Evolutionary conservation across 2,888 invertebrate genomes (phyloP), one percentile per base, ranked within the genome.

Genomic region (Ichneumoninae sp.): DNA sequence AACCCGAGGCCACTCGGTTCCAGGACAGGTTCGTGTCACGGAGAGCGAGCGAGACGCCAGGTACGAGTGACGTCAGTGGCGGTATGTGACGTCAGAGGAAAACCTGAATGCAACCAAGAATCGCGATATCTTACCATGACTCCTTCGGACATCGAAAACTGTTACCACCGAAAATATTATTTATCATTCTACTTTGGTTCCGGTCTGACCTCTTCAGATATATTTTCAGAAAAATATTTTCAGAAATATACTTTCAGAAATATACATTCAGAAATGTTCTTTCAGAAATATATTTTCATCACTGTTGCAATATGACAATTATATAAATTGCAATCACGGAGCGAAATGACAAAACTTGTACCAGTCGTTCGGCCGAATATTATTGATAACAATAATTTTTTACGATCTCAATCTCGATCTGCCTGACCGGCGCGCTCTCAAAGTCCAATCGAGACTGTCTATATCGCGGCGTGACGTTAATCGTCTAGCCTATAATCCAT

Each of bases 41-140:
- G 60, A 19, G 22, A 30, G 40, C n/a, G 69, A 68, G 63, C 88
- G 86, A 79, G 88, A 86, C 85, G 83, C 87, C 90, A 90, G 90
- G 89, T 92, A 82, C 60, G 89, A 89, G 90, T 92, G 92, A 92
- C 92, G 92, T 92, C 92, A 91, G 88, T 85, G 84, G 86, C 87
- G 87, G 88, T 89, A 81, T 81, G 88, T 92, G 92, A 92, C 92
- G 92, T 92, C 91, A 91, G 88, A 88, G 88, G 50, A 85, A 86
- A 87, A 87, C 83, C 88, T 86, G 87, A 87, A 88, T 89, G 87
- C 87, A 81, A 66, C 75, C 13, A 60, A 30, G 66, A 79, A 70
- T 19, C 47, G 19, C 52, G 69, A 60, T 54, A 44, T 74, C n/a
- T 69, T 68, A 52, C 26, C 57, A 13, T 40, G 36, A 33, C 33